A percentile compares a stretch with the other conserved stretches of the same genome.
Evolutionary conservation across 2,113 vertebrate species (phyloP).

Genomic region (Sminthopsis crassicaudata): DNA sequence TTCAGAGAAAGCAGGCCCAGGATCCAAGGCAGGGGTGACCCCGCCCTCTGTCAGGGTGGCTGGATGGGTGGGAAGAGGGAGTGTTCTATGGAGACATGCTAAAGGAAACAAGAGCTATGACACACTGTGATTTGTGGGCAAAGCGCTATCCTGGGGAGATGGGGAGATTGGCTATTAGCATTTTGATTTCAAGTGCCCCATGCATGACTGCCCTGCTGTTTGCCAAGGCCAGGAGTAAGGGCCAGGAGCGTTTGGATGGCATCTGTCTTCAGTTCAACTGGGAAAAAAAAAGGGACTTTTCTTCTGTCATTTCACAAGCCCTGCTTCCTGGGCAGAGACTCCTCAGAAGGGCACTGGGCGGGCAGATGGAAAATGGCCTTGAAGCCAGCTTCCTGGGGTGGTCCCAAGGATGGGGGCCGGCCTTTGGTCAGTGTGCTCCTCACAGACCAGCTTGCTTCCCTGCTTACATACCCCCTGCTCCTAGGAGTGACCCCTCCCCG

Average conservation of each 20-base stretch:
- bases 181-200: slow-evolving; percentile 14
- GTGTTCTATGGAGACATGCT: slow-evolving; percentile 34
- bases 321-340: neutral
- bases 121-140: slow-evolving; percentile 64
- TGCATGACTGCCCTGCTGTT: neutral
- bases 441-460: neutral
- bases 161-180: neutral
- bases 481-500: neutral
- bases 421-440: neutral
- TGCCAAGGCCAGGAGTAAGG: neutral
- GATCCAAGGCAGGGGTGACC: neutral
- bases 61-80: neutral
- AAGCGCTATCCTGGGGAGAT: slow-evolving; percentile 67
- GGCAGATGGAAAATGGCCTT: neutral
- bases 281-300: neutral
- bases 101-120: slow-evolving; percentile 18
- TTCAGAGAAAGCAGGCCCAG: neutral
- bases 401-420: neutral
- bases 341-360: neutral
- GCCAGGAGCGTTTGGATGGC: neutral
- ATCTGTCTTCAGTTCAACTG: neutral
- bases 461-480: rapidly evolving
- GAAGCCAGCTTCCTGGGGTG: neutral
- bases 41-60: neutral
- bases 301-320: neutral